Conservation (phyloP, 2,797 vertebrate species). For the Pangasius larnaudii region DNA sequence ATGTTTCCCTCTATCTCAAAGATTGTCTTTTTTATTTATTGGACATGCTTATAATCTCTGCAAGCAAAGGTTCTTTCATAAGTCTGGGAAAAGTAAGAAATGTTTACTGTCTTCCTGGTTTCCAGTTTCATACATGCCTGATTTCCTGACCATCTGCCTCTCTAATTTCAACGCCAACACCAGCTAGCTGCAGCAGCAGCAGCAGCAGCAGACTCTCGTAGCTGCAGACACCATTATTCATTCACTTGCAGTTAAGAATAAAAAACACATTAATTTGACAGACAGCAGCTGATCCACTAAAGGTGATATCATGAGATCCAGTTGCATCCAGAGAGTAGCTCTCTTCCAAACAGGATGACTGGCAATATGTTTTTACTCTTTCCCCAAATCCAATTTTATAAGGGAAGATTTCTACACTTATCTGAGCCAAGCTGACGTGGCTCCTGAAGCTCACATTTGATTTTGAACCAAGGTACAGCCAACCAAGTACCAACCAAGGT, state of each 20-base stretch:
- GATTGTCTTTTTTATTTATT: conserved; percentile 31
- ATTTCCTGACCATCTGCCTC: conserved; percentile 60
- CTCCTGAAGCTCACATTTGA: conserved; percentile 20
- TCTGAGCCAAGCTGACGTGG: conserved; percentile 32
- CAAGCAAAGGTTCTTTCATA: conserved; percentile 35
- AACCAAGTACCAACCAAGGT: too few relatives aligned
- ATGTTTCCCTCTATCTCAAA: conserved; percentile 53
- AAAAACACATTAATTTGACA: not conserved
- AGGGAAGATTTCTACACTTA: not conserved
- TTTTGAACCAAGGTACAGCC: not conserved
- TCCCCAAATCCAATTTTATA: conserved; percentile 7
- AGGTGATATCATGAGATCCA: conserved; percentile 8
- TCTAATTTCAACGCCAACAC: conserved; percentile 39
- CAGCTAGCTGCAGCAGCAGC: not conserved
- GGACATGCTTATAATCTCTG: conserved; percentile 51
- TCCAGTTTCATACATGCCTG: conserved; percentile 58
- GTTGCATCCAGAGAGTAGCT: not conserved
- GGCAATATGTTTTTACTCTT: not conserved
- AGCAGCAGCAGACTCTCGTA: not conserved
- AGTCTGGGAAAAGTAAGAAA: conserved; percentile 55
- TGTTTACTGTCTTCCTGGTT: conserved; percentile 57
- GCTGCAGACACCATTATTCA: conserved; percentile 6
- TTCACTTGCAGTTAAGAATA: not conserved
- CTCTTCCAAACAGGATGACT: not conserved
- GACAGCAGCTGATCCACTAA: not conserved